phyloP scores from a whole-genome alignment of 2,797 vertebrate species.

The Rhincodon typus region DNA sequence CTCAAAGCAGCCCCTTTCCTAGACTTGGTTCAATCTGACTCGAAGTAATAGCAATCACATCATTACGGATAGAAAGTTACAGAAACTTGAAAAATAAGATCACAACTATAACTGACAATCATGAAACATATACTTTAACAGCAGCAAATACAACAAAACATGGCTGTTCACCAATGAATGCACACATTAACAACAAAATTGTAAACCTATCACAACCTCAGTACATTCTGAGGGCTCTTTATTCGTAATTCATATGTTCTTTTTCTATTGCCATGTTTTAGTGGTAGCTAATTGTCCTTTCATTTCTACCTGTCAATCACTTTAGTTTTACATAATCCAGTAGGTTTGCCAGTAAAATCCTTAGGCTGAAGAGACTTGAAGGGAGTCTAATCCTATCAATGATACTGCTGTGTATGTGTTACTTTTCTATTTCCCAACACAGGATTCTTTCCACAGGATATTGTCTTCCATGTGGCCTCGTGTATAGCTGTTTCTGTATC shows the following conservation, averaged over 20 bases:
- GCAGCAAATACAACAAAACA: not conserved
- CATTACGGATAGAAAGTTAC: not conserved
- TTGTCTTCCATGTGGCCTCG: not conserved
- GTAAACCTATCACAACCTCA: no score
- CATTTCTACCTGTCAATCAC: not conserved
- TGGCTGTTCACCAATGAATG: not conserved
- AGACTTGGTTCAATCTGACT: no score
- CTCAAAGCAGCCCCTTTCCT: no score
- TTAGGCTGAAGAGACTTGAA: not conserved
- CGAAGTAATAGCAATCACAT: not conserved
- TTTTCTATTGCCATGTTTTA: not conserved
- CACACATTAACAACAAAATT: not conserved
- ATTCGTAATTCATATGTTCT: not conserved
- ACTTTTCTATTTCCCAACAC: not conserved
- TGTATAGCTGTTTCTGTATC: not conserved
- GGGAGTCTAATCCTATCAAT: not conserved
- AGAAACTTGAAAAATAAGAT: not conserved
- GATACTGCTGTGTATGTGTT: not conserved
- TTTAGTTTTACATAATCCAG: not conserved
- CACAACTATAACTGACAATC: not conserved
- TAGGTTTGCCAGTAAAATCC: not conserved
- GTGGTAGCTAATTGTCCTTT: not conserved
- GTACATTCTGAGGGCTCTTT: not conserved
- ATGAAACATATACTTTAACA: not conserved
- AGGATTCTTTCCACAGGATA: not conserved